A percentile compares a stretch with the other conserved stretches of the same genome.
Conservation (phyloP, 2,113 vertebrate species). For the Clarias macrocephalus region DNA sequence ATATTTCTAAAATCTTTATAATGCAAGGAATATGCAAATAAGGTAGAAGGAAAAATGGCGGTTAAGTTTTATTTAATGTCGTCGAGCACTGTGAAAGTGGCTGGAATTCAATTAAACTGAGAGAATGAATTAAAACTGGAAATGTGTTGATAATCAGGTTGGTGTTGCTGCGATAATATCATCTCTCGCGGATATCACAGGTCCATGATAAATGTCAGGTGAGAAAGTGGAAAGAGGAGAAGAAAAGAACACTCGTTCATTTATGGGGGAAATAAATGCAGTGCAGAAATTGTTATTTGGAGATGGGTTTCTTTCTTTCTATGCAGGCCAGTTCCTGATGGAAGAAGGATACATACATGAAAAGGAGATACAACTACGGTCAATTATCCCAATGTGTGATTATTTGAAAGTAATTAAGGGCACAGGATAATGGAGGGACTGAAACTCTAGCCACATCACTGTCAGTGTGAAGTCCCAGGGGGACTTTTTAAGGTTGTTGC, state of each 20-base stretch:
- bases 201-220: constrained; percentile 7
- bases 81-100: not conserved
- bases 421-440: constrained; percentile 72
- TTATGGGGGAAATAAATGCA: constrained; percentile 28
- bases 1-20: constrained; percentile 25
- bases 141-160: constrained; percentile 34
- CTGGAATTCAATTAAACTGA: constrained; percentile 27
- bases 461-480: constrained; percentile 64
- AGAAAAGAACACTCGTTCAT: constrained; percentile 2
- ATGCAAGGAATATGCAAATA: constrained; percentile 15
- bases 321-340: constrained; percentile 66
- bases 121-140: constrained; percentile 36
- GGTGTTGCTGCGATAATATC: not conserved
- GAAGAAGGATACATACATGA: constrained; percentile 70
- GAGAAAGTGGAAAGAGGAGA: constrained; percentile 36
- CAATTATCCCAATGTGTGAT: constrained; percentile 72
- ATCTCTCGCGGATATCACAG: constrained; percentile 7
- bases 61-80: constrained; percentile 14
- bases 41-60: not conserved
- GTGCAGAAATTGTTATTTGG: constrained; percentile 59
- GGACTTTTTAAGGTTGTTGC: constrained; percentile 44
- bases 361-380: constrained; percentile 72
- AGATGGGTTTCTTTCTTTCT: constrained; percentile 61
- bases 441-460: constrained; percentile 63
- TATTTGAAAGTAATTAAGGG: constrained; percentile 79